phyloP scores from a whole-genome alignment of 1,140 invertebrate species.

The Ceratina australensis region DNA sequence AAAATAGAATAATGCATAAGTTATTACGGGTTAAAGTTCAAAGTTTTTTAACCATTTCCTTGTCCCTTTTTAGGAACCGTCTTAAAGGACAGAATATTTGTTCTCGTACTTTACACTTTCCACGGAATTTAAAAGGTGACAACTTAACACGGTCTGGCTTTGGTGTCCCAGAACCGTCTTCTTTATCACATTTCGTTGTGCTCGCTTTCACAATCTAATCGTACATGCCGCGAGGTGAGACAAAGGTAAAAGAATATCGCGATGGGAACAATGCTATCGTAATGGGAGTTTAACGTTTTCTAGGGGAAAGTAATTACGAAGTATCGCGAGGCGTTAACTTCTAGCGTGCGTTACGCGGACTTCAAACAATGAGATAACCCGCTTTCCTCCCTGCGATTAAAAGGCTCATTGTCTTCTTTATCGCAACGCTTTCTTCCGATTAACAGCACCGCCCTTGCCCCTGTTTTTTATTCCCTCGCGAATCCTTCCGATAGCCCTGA shows the following conservation, averaged over 20 bases:
- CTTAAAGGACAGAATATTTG: too few relatives aligned
- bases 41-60: too few relatives aligned
- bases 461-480: background rate
- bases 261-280: background rate
- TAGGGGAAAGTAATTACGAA: constrained; percentile 14
- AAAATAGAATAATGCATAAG: too few relatives aligned
- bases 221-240: too few relatives aligned
- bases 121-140: too few relatives aligned
- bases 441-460: background rate
- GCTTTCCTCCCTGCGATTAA: background rate
- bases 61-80: too few relatives aligned
- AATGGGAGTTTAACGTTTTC: constrained; percentile 19
- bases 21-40: too few relatives aligned
- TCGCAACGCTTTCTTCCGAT: background rate
- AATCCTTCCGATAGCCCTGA: background rate
- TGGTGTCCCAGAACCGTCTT: too few relatives aligned
- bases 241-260: constrained; percentile 5
- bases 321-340: background rate
- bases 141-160: too few relatives aligned
- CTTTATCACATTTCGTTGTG: too few relatives aligned
- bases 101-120: too few relatives aligned
- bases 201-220: background rate
- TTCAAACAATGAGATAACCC: constrained; percentile 20
- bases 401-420: background rate
- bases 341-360: background rate